Percentiles rank a stretch among this genome's conserved stretches.
These are phyloP conservation scores for Drosophila bocki DNA, from an alignment of 1,140 invertebrate genomes.

Conservation along the genomic window DNA sequence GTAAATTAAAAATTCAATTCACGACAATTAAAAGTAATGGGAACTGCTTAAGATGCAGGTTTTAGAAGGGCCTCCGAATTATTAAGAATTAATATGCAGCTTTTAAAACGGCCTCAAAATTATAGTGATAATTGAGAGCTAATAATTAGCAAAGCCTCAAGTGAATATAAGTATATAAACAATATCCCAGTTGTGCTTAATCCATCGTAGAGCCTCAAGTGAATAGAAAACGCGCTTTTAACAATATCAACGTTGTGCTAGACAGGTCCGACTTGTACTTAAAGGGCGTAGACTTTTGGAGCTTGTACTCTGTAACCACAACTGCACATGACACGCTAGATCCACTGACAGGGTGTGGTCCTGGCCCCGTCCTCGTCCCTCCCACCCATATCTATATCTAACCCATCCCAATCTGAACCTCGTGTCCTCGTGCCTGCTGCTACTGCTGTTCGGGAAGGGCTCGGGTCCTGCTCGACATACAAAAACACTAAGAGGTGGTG, in stretches of 20 bases:
- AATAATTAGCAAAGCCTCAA: background rate
- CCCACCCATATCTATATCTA: background rate
- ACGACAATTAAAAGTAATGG: background rate
- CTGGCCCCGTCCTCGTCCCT: background rate
- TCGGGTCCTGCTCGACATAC: slow-evolving; percentile 3
- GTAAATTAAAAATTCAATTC: background rate
- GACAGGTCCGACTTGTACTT: background rate
- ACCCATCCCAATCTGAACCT: slow-evolving; percentile 5
- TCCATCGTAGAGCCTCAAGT: background rate
- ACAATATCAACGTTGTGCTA: background rate
- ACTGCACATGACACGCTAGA: slow-evolving; percentile 22
- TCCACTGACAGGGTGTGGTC: slow-evolving; percentile 32
- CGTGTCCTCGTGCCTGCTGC: slow-evolving; percentile 10
- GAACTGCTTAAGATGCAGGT: background rate
- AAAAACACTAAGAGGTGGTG: background rate
- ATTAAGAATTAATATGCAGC: background rate
- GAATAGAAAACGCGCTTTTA: background rate
- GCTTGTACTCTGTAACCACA: background rate
- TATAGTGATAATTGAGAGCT: background rate
- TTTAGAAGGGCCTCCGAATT: background rate
- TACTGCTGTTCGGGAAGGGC: background rate
- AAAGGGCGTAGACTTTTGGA: background rate
- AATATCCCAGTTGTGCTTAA: background rate
- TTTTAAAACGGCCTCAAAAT: background rate
- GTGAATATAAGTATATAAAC: background rate